Conservation (phyloP, 2,888 invertebrate genomes). For the Ectemnius lituratus region DNA sequence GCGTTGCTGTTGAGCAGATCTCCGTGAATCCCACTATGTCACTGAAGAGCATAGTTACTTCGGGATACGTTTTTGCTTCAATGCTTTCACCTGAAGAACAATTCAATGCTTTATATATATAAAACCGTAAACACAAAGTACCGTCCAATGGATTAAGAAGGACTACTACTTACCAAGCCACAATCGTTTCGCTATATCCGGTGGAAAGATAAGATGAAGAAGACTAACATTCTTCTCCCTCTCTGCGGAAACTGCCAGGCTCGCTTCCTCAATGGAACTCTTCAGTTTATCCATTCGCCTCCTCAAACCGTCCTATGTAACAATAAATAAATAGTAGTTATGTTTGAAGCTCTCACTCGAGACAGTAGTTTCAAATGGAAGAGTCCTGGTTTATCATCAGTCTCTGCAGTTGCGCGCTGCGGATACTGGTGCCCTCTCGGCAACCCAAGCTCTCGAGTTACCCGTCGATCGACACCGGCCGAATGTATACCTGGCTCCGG, state of each 20-base stretch:
- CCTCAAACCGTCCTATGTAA: conserved; percentile 87
- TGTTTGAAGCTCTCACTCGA: too few species aligned
- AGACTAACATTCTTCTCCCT: conserved; percentile 96
- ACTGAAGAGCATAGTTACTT: conserved; percentile 97
- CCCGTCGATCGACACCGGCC: neutral
- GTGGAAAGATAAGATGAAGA: conserved; percentile 95
- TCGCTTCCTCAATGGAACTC: conserved; percentile 95
- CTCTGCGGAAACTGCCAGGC: conserved; percentile 94
- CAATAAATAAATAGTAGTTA: too few species aligned
- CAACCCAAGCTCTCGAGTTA: neutral
- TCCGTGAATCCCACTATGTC: conserved; percentile 98
- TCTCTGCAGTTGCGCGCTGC: neutral
- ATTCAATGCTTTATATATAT: neutral
- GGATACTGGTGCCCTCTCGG: conserved; percentile 2
- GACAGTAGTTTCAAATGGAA: neutral
- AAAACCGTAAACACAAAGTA: neutral
- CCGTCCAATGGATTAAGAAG: neutral
- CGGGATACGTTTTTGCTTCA: conserved; percentile 94
- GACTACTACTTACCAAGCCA: conserved; percentile 87
- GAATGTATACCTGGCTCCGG: neutral
- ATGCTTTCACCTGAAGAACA: conserved; percentile 87
- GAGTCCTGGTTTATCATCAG: neutral
- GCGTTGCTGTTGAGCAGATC: conserved; percentile 96
- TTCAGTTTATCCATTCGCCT: conserved; percentile 96
- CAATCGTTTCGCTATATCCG: conserved; percentile 94